Evolutionary conservation across 1,140 invertebrate species (phyloP).

Genomic region (Galleria mellonella): DNA sequence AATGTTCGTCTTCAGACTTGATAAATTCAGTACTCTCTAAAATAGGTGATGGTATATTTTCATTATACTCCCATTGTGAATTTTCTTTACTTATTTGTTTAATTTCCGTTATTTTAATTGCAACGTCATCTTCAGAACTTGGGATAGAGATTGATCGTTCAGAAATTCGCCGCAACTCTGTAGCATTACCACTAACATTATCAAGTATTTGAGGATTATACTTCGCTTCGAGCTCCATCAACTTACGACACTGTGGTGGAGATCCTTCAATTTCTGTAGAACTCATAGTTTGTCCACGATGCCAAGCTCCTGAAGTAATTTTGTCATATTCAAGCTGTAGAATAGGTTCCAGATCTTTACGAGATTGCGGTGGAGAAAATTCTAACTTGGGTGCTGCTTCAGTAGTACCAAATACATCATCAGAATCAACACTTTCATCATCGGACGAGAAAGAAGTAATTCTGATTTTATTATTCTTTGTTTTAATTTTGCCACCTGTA

Average conservation of each 20-base stretch:
- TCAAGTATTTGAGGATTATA: conserved; percentile 78
- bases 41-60: conserved; percentile 77
- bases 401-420: conserved; percentile 82
- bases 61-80: conserved; percentile 77
- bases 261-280: conserved; percentile 83
- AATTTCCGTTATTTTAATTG: conserved; percentile 66
- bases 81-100: conserved; percentile 68
- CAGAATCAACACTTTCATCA: conserved; percentile 82
- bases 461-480: conserved; percentile 77
- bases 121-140: conserved; percentile 79
- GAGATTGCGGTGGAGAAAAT: conserved; percentile 81
- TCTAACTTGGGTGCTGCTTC: conserved; percentile 81
- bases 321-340: conserved; percentile 80
- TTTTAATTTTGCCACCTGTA: conserved; percentile 68
- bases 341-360: conserved; percentile 82
- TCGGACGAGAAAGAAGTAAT: conserved; percentile 83
- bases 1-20: conserved; percentile 75
- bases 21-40: conserved; percentile 76
- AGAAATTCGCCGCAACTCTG: conserved; percentile 79
- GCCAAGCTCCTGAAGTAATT: conserved; percentile 78
- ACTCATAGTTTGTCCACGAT: conserved; percentile 82
- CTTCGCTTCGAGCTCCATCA: conserved; percentile 76
- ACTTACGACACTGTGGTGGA: conserved; percentile 78
- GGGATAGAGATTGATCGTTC: conserved; percentile 82
- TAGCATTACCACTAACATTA: conserved; percentile 74